Conservation (phyloP, 1,140 invertebrate genomes). For the Bathynomus jamesi region DNA sequence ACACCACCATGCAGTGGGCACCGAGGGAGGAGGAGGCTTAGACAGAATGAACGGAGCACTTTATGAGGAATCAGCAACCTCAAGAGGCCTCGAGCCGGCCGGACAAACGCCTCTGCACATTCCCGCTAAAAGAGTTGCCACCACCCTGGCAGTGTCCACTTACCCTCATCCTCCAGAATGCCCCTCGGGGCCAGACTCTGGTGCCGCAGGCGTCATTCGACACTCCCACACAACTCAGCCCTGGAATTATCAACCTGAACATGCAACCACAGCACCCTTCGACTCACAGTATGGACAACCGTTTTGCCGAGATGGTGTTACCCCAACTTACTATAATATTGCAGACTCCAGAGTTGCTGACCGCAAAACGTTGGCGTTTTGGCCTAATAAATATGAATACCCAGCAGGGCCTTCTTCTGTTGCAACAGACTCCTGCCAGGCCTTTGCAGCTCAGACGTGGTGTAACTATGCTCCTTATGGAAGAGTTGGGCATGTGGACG, state of each 20-base stretch:
- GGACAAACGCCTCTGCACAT: conserved; percentile 63
- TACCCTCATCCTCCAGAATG: conserved; percentile 40
- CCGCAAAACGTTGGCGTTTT: conserved; percentile 54
- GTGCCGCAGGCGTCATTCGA: conserved; percentile 59
- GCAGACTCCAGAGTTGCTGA: conserved; percentile 38
- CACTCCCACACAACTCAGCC: conserved; percentile 59
- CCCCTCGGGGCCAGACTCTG: conserved; percentile 52
- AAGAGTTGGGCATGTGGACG: conserved; percentile 41
- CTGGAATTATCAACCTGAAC: conserved; percentile 59
- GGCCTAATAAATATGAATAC: conserved; percentile 51
- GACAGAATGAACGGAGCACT: conserved; percentile 40
- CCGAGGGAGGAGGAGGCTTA: conserved; percentile 31
- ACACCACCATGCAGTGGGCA: conserved; percentile 35
- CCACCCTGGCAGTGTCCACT: conserved; percentile 44
- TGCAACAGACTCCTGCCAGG: conserved; percentile 56
- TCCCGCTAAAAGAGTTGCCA: conserved; percentile 63
- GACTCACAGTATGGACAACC: conserved; percentile 47
- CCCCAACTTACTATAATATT: conserved; percentile 67
- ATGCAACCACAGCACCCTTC: conserved; percentile 45
- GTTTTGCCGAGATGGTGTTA: conserved; percentile 51
- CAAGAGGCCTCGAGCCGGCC: conserved; percentile 39
- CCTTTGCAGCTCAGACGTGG: conserved; percentile 57
- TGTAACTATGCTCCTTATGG: conserved; percentile 60
- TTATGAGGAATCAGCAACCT: conserved; percentile 37
- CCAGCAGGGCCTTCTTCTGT: conserved; percentile 48